These are phyloP conservation scores for Urophycis tenuis DNA, from an alignment of 2,797 vertebrate genomes.

Conservation along the genomic window DNA sequence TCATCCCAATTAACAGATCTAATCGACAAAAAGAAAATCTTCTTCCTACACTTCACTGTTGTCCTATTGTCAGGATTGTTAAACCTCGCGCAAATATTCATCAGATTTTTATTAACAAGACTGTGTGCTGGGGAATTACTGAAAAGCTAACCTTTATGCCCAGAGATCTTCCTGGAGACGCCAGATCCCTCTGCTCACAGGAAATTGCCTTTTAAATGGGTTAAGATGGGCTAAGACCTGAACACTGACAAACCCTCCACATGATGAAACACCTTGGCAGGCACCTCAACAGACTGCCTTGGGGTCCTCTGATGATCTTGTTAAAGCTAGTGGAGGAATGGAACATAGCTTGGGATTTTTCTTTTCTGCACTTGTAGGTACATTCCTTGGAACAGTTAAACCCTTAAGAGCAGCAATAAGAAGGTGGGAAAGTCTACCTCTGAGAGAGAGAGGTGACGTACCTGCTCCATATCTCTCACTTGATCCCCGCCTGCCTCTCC, in stretches of 20 bases:
- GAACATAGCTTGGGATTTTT: slow-evolving; percentile 43
- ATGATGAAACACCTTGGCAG: slow-evolving; percentile 64
- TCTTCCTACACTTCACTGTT: slow-evolving; percentile 40
- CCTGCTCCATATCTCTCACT: slow-evolving; percentile 40
- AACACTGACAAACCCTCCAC: slow-evolving; percentile 62
- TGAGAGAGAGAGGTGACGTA: slow-evolving; percentile 32
- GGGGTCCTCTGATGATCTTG: slow-evolving; percentile 62
- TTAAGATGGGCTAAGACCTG: slow-evolving; percentile 70
- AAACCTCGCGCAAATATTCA: slow-evolving; percentile 65
- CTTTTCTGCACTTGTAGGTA: slow-evolving; percentile 49
- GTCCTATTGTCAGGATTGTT: slow-evolving; percentile 61
- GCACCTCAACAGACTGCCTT: slow-evolving; percentile 50
- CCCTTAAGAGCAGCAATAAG: slow-evolving; percentile 48
- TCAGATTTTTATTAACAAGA: slow-evolving; percentile 59
- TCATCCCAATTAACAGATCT: slow-evolving; percentile 27
- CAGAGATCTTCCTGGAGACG: slow-evolving; percentile 60
- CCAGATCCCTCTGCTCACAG: slow-evolving; percentile 57
- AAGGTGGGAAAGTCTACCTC: slow-evolving; percentile 39
- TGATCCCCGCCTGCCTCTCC: slow-evolving; percentile 30
- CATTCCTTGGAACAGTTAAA: slow-evolving; percentile 58
- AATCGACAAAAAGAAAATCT: slow-evolving; percentile 18
- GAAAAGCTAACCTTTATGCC: slow-evolving; percentile 61
- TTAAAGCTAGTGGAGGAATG: slow-evolving; percentile 56
- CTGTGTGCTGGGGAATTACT: slow-evolving; percentile 58
- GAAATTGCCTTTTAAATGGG: slow-evolving; percentile 70